Conservation (phyloP, 2,888 invertebrate genomes). For the Lycia hirtaria region DNA sequence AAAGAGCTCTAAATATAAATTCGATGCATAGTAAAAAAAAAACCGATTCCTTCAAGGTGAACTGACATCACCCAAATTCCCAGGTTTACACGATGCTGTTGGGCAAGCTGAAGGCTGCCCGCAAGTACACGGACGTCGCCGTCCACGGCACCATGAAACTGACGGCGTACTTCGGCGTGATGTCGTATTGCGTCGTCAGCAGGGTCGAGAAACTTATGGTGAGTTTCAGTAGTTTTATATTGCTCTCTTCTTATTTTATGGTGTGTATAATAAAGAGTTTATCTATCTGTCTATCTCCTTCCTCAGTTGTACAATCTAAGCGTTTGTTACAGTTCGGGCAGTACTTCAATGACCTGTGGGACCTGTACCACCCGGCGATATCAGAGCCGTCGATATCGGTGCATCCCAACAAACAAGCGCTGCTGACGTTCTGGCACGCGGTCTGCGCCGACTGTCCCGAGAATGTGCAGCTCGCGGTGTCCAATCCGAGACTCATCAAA, state of each 20-base stretch:
- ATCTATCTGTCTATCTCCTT: background rate
- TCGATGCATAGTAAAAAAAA: no score
- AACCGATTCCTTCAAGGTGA: background rate
- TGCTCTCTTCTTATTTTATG: no score
- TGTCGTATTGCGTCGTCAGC: conserved; percentile 96
- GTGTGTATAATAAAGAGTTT: no score
- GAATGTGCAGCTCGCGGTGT: conserved; percentile 94
- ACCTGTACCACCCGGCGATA: conserved; percentile 96
- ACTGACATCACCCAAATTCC: background rate
- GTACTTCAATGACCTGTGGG: conserved; percentile 96
- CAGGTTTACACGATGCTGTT: conserved; percentile 91
- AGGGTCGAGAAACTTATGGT: conserved; percentile 97
- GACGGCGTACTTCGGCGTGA: conserved; percentile 95
- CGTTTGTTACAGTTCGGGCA: conserved; percentile 91
- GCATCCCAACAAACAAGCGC: conserved; percentile 97
- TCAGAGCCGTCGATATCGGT: conserved; percentile 97
- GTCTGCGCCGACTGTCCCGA: conserved; percentile 97
- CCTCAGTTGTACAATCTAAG: background rate
- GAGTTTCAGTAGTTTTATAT: conserved; percentile 53
- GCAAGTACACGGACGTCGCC: conserved; percentile 94
- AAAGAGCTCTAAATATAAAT: no score
- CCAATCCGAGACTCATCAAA: conserved; percentile 94
- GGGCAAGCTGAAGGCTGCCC: conserved; percentile 91
- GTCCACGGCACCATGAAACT: conserved; percentile 96
- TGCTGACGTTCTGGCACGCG: conserved; percentile 97